Evolutionary conservation across 1,140 invertebrate species (phyloP).

Genomic region (Agrilus planipennis): DNA sequence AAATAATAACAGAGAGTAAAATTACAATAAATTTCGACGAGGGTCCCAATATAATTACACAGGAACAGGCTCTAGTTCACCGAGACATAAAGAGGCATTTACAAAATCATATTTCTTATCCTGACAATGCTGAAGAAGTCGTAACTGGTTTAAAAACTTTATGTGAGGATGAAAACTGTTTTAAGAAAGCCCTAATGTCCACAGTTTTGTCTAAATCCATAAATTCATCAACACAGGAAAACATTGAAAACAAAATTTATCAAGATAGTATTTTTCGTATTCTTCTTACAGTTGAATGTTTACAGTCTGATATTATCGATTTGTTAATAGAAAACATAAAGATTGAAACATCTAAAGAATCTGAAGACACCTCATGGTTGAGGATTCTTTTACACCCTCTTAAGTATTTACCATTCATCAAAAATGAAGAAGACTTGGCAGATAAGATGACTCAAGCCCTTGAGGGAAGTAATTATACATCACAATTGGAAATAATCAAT

Average conservation of each 20-base stretch:
- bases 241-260: constrained; percentile 10
- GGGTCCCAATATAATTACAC: constrained; percentile 15
- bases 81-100: constrained; percentile 23
- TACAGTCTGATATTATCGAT: constrained; percentile 33
- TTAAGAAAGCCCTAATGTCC: constrained; percentile 29
- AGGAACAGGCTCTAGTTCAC: constrained; percentile 27
- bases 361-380: constrained; percentile 19
- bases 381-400: constrained; percentile 22
- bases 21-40: constrained; percentile 12
- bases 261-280: constrained; percentile 35
- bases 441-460: constrained; percentile 22
- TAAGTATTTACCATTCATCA: constrained; percentile 25
- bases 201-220: constrained; percentile 16
- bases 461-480: constrained; percentile 21
- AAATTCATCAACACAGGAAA: constrained; percentile 16
- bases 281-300: constrained; percentile 33
- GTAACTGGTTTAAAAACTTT: constrained; percentile 30
- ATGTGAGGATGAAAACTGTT: constrained; percentile 27
- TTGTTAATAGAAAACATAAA: constrained; percentile 33
- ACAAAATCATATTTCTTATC: constrained; percentile 19
- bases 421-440: constrained; percentile 16
- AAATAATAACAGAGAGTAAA: constrained; percentile 4
- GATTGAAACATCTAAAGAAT: constrained; percentile 18
- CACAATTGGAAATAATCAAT: constrained; percentile 29
- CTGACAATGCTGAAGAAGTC: constrained; percentile 30